Conservation (phyloP, 2,797 vertebrate genomes). For the Molossus molossus region DNA sequence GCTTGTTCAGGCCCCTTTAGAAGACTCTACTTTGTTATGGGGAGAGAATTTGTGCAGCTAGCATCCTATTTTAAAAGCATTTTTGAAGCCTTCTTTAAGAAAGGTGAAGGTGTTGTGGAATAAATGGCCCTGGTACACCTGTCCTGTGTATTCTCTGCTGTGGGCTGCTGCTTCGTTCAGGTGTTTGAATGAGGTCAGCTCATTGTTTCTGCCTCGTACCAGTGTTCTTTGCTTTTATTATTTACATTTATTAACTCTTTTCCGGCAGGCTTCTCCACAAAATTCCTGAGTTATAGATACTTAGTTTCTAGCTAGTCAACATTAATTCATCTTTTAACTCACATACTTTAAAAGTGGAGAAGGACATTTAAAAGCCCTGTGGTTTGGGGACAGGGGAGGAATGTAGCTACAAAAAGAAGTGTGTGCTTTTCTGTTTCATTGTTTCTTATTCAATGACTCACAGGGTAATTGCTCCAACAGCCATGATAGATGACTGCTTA, state of each 20-base stretch:
- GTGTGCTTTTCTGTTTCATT: neutral
- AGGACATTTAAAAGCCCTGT: neutral
- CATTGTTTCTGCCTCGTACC: neutral
- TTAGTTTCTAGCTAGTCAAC: neutral
- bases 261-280: neutral
- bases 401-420: neutral
- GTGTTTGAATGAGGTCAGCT: no score
- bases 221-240: neutral
- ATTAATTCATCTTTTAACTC: neutral
- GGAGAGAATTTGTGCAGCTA: neutral
- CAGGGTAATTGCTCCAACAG: neutral
- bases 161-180: accelerated
- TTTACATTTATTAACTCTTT: neutral
- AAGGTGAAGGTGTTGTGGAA: neutral
- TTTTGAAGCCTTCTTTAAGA: neutral
- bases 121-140: neutral
- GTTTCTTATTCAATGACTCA: neutral
- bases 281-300: neutral
- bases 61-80: neutral
- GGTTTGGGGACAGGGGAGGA: neutral
- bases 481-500: accelerated
- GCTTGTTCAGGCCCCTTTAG: neutral
- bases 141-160: neutral
- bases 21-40: neutral
- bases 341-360: neutral